Percentiles rank a stretch among this genome's conserved stretches.
phyloP scores from a whole-genome alignment of 2,888 invertebrate species.

The Drosophila crucigera region DNA sequence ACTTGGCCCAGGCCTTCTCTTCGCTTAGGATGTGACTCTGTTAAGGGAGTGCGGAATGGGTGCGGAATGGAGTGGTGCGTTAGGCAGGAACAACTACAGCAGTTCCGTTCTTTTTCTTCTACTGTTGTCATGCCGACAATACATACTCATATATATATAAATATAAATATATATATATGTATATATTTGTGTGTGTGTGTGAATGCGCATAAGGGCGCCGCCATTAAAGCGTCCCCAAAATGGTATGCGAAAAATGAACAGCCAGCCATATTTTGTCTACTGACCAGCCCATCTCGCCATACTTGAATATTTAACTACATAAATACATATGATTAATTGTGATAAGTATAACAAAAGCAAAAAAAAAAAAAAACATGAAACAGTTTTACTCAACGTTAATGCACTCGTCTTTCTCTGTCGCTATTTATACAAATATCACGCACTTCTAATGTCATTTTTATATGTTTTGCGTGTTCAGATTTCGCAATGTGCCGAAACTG shows the following conservation, averaged over 20 bases:
- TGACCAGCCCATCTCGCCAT: constrained; percentile 10
- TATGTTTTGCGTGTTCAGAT: constrained; percentile 67
- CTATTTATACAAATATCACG: constrained; percentile 68
- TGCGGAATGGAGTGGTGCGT: constrained; percentile 40
- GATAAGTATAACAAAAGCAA: constrained; percentile 29
- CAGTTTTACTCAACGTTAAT: constrained; percentile 1
- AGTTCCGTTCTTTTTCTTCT: constrained; percentile 70
- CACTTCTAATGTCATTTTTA: constrained; percentile 65
- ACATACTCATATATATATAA: constrained; percentile 37
- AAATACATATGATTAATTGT: constrained; percentile 73
- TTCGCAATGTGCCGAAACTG: constrained; percentile 42
- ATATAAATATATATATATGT: constrained; percentile 6
- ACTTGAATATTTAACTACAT: constrained; percentile 67
- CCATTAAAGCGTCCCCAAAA: constrained; percentile 57
- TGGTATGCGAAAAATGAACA: constrained; percentile 41
- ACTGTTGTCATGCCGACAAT: constrained; percentile 75
- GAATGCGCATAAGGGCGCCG: constrained; percentile 69
- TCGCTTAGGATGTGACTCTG: constrained; percentile 32
- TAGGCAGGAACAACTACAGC: constrained; percentile 52
- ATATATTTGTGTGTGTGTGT: constrained; percentile 18
- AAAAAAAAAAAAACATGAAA: not conserved
- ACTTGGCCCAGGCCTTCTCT: constrained; percentile 57
- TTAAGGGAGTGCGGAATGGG: constrained; percentile 5
- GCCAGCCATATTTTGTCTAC: constrained; percentile 37
- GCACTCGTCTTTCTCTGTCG: not conserved